Evolutionary conservation across 2,113 vertebrate species (phyloP).

Genomic region (Ictidomys tridecemlineatus): DNA sequence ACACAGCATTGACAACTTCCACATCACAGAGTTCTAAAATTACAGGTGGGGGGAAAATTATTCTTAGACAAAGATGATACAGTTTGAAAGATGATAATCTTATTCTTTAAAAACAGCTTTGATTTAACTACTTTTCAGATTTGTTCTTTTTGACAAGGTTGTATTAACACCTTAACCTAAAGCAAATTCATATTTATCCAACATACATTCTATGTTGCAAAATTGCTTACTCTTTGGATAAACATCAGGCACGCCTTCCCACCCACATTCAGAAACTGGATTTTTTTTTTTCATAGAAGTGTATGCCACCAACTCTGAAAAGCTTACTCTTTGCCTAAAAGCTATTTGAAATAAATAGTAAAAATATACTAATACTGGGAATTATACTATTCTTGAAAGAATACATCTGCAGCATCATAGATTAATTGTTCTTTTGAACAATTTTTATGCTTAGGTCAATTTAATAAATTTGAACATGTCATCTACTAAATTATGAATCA

Average conservation of each 20-base stretch:
- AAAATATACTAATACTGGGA: slow-evolving; percentile 63
- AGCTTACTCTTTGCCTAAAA: background rate
- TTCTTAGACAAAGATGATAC: slow-evolving; percentile 60
- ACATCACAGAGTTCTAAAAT: slow-evolving; percentile 53
- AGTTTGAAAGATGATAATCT: slow-evolving; percentile 29
- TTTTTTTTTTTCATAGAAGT: background rate
- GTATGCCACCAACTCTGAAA: slow-evolving; percentile 14
- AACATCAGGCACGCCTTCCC: slow-evolving; percentile 34
- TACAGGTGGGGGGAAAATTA: slow-evolving; percentile 3
- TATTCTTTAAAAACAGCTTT: slow-evolving; percentile 68
- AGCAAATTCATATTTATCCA: slow-evolving; percentile 74
- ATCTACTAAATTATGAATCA: slow-evolving; percentile 81
- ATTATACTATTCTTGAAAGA: slow-evolving; percentile 74
- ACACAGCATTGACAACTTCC: background rate
- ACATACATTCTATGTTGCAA: slow-evolving; percentile 22
- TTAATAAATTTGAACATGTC: slow-evolving; percentile 83
- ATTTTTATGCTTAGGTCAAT: slow-evolving; percentile 75
- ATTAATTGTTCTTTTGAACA: slow-evolving; percentile 73
- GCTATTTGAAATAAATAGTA: background rate
- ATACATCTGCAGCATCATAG: slow-evolving; percentile 64
- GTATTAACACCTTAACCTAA: slow-evolving; percentile 67
- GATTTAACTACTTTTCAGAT: slow-evolving; percentile 61
- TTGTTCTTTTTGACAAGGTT: slow-evolving; percentile 62
- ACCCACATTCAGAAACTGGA: slow-evolving; percentile 32
- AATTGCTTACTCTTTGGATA: slow-evolving; percentile 39